Conservation (phyloP, 2,888 invertebrate genomes). For the Brassicogethes aeneus region DNA sequence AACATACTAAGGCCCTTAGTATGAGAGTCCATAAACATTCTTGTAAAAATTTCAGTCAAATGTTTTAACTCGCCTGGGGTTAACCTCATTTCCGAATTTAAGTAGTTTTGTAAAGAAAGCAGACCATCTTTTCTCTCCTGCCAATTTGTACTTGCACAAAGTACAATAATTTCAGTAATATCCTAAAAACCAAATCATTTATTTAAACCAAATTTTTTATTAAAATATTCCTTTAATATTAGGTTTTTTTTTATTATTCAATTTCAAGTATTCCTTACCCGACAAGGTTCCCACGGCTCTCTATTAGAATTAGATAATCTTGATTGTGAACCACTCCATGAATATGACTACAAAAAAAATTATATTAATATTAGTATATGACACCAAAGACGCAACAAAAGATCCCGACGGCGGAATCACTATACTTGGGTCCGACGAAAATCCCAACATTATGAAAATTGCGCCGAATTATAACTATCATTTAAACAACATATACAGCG, state of each 20-base stretch:
- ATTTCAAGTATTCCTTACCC: too few species aligned
- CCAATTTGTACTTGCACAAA: constrained; percentile 87
- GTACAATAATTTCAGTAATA: constrained; percentile 75
- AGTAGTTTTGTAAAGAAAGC: constrained; percentile 58
- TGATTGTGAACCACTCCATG: constrained; percentile 75
- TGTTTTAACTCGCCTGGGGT: constrained; percentile 65
- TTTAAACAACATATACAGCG: too few species aligned
- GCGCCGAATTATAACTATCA: too few species aligned
- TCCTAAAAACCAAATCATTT: constrained; percentile 49
- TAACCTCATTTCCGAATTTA: constrained; percentile 59
- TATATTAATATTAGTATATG: constrained; percentile 23
- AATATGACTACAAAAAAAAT: constrained; percentile 57
- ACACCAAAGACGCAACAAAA: constrained; percentile 14
- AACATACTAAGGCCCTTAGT: constrained; percentile 89
- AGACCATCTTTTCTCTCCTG: constrained; percentile 93
- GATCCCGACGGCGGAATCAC: too few species aligned
- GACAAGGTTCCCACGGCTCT: constrained; percentile 50
- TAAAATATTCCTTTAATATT: too few species aligned
- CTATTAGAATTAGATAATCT: constrained; percentile 62
- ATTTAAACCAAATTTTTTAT: too few species aligned
- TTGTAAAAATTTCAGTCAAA: constrained; percentile 87
- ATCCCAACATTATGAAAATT: too few species aligned
- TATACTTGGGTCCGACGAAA: too few species aligned
- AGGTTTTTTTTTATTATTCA: too few species aligned
- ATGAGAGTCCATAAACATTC: constrained; percentile 97